Evolutionary conservation across 2,797 vertebrate species (phyloP).

Genomic region (Malacoctenus gilli): DNA sequence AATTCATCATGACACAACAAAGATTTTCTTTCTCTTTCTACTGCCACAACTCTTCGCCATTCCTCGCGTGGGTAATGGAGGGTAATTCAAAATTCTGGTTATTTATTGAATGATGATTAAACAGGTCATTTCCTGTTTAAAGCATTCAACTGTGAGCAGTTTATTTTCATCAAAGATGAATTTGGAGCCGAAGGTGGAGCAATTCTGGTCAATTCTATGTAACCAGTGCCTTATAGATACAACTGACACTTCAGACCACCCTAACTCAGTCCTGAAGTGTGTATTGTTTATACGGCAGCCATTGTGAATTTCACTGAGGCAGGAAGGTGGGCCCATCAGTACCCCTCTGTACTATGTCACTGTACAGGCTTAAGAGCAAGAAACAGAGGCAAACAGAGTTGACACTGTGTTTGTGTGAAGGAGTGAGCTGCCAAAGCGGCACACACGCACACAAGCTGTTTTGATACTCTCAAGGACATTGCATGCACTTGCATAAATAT

Average conservation of each 20-base stretch:
- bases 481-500: too few species aligned
- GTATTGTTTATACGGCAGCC: too few species aligned
- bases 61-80: not conserved
- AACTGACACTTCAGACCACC: not conserved
- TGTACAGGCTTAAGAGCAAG: too few species aligned
- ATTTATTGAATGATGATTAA: not conserved
- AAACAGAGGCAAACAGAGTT: too few species aligned
- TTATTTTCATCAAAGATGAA: not conserved
- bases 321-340: too few species aligned
- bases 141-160: not conserved
- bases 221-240: not conserved
- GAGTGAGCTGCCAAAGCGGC: too few species aligned
- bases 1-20: conserved; percentile 1
- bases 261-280: too few species aligned
- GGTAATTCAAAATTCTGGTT: not conserved
- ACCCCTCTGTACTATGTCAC: too few species aligned
- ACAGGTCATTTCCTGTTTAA: not conserved
- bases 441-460: too few species aligned
- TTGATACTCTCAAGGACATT: too few species aligned
- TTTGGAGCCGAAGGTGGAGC: not conserved
- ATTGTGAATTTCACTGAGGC: too few species aligned
- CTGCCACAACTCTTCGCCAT: not conserved
- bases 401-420: too few species aligned
- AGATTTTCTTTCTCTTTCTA: not conserved
- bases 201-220: not conserved